Evolutionary conservation across 2,113 vertebrate species (phyloP).

Genomic region (Speoplatyrhinus poulsoni): DNA sequence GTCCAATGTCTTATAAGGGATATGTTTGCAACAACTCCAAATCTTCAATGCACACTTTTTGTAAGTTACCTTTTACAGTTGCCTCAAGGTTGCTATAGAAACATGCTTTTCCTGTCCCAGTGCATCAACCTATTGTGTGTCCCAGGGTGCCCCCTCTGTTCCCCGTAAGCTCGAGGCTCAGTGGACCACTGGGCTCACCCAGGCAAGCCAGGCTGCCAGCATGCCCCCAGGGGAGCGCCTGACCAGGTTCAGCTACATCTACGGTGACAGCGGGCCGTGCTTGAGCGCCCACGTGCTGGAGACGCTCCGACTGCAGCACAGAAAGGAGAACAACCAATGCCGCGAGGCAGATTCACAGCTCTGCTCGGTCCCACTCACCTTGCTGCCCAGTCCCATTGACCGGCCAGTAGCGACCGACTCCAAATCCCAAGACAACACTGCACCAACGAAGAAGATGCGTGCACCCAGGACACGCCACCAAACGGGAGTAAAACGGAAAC

Average conservation of each 20-base stretch:
- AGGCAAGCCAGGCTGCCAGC: conserved; percentile 84
- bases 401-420: not conserved
- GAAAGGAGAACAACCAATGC: not conserved
- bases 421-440: conserved; percentile 45
- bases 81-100: no score
- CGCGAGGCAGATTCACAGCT: conserved; percentile 41
- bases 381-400: conserved; percentile 3
- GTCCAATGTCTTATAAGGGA: no score
- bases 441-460: conserved; percentile 33
- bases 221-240: conserved; percentile 84
- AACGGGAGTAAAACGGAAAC: conserved; percentile 1
- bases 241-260: conserved; percentile 87
- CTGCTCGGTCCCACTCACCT: conserved; percentile 25
- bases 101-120: not conserved
- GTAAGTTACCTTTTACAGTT: no score
- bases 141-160: conserved; percentile 79
- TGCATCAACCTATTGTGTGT: not conserved
- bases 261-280: conserved; percentile 82
- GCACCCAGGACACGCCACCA: conserved; percentile 32
- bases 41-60: no score
- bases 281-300: conserved; percentile 84
- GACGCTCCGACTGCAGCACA: conserved; percentile 56
- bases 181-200: conserved; percentile 89
- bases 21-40: no score
- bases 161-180: conserved; percentile 86